Evolutionary conservation across 2,888 invertebrate species (phyloP), one percentile per base, ranked within the genome.

Genomic region (Ditylenchus weischeri): DNA sequence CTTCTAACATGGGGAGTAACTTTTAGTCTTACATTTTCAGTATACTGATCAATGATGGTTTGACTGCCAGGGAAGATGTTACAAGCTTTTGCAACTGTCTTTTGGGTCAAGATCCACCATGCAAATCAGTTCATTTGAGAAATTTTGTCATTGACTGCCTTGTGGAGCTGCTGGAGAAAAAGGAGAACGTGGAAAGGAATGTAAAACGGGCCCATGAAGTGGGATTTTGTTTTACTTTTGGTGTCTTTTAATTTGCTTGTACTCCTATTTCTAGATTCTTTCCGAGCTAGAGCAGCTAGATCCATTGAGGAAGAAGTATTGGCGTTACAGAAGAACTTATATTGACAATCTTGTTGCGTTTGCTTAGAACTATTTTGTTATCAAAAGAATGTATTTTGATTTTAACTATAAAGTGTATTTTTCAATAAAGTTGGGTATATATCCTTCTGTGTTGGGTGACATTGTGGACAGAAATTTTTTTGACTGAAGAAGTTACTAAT

Each of bases 261-360:
- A 21, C 7, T 51, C n/a, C n/a, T 49, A 51, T 43, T 49, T 74
- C 48, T 69, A 78, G 78, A 61, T 80, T 13, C 72, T 78, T 62
- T 66, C 68, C 15, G 76, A 78, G 49, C 68, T 80, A 38, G 69
- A 66, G 38, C 35, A 51, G 4, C 57, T 78, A 8, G 82, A 82
- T 63, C 78, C 81, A 18, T 74, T 80, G 8, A 74, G 82, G 0
- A 58, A 64, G 21, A 76, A 78, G 59, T 82, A 78, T 68, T 82
- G 78, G 77, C 72, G 71, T 35, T 72, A 80, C 64, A 71, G 75
- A 64, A 64, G 51, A 36, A 19, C 62, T 19, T 62, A 65, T n/a
- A 62, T 74, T 11, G 72, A 75, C 23, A 72, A 70, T 49, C 50
- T 66, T n/a, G 65, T 49, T 29, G 57, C 50, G 18, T 29, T 51